phyloP scores from a whole-genome alignment of 2,888 invertebrate genomes.

The Lasioglossum lativentre region DNA sequence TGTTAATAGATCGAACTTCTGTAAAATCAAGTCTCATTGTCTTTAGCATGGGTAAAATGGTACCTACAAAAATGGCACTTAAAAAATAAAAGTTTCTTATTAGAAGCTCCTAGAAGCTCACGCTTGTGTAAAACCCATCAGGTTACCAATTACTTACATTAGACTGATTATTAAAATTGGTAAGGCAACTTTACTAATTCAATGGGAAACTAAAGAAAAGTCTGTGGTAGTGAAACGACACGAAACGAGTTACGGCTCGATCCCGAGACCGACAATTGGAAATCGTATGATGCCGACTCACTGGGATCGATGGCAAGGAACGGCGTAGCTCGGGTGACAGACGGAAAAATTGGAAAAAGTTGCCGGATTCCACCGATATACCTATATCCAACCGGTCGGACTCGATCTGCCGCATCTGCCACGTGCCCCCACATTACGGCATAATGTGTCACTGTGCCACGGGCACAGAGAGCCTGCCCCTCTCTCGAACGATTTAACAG shows the following conservation, averaged over 20 bases:
- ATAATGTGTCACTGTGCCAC: constrained; percentile 84
- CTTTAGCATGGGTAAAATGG: neutral
- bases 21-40: neutral
- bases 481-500: constrained; percentile 61
- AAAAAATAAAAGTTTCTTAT: too few relatives aligned
- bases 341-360: constrained; percentile 48
- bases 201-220: neutral
- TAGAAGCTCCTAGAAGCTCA: too few relatives aligned
- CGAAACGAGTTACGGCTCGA: neutral
- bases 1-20: neutral
- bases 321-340: neutral
- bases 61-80: neutral
- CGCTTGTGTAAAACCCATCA: too few relatives aligned
- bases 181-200: too few relatives aligned
- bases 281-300: constrained; percentile 30
- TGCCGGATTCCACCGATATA: constrained; percentile 57
- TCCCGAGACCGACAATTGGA: neutral
- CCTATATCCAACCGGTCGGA: constrained; percentile 60
- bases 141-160: neutral
- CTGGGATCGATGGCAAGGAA: constrained; percentile 13
- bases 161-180: too few relatives aligned
- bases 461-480: constrained; percentile 30
- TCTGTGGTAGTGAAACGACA: neutral
- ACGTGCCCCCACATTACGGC: constrained; percentile 82
- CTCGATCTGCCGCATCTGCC: constrained; percentile 81